Evolutionary conservation across 2,113 vertebrate genomes (phyloP), one percentile per base, ranked within the genome.

Genomic region (Oenanthe oenanthe): DNA sequence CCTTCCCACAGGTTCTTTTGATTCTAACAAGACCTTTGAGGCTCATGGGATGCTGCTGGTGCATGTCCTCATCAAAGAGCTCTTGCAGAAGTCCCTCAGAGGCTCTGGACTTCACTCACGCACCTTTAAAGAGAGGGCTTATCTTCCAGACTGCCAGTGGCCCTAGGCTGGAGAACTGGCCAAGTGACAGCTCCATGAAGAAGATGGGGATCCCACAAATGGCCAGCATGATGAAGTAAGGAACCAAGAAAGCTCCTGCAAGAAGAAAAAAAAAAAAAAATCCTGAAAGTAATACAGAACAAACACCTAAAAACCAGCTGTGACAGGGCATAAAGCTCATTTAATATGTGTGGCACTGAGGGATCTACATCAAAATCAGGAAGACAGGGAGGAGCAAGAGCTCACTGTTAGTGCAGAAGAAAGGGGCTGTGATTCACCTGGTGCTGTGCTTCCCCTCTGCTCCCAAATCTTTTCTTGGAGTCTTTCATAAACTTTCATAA

Each of bases 61-160:
- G n/a, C 53, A 34, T 17, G 16, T 58, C 20, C 51, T 60, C 61
- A 61, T 42, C 36, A n/a, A 70, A 25, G n/a, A 84, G 34, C 65
- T 84, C 24, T 48, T 56, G 45, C 31, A 79, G 75, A 56, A 16
- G n/a, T n/a, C 34, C 14, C 0, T 4, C 22, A 76, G 42, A 72
- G 38, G 38, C 36, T 57, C 53, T 63, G 92, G 71, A 19, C 31
- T 95, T 95, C 66, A 18, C 26, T 67, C 88, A 94, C 86, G 40
- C 91, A 98, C 98, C 98, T 98, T 98, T 98, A 84, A 98, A 98
- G 62, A 98, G 97, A 24, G 98, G 98, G 85, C 98, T 98, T 96
- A 98, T 98, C 88, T 98, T 98, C 98, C 98, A 98, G 63, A 98
- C 98, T 0, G 98, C 98, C 0, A 98, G 97, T 0, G 98, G 98